phyloP scores from a whole-genome alignment of 2,888 invertebrate genomes.

The Agriopis marginaria region DNA sequence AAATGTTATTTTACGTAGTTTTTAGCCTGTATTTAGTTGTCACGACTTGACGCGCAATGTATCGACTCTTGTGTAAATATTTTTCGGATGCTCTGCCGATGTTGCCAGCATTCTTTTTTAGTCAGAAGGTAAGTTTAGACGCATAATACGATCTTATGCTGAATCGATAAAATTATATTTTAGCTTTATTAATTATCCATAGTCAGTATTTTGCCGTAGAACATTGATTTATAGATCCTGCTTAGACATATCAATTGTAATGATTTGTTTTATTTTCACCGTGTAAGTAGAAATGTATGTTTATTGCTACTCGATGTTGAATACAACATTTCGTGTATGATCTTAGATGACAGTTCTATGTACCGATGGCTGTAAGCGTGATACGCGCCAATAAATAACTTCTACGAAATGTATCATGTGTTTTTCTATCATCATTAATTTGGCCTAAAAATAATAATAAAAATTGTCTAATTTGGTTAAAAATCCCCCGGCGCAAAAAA shows the following conservation, averaged over 20 bases:
- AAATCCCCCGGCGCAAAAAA: no score
- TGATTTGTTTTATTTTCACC: neutral
- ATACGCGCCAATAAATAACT: constrained; percentile 62
- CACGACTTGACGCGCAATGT: constrained; percentile 41
- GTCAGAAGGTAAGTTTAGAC: constrained; percentile 15
- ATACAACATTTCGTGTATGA: constrained; percentile 44
- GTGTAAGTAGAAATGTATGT: constrained; percentile 6
- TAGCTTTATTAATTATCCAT: constrained; percentile 21
- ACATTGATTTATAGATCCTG: constrained; percentile 8
- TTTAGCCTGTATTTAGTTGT: constrained; percentile 17
- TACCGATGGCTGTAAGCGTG: constrained; percentile 58
- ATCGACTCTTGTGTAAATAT: constrained; percentile 50
- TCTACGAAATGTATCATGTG: constrained; percentile 41
- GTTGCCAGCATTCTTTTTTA: constrained; percentile 45
- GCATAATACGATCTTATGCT: constrained; percentile 30
- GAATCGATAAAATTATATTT: constrained; percentile 24
- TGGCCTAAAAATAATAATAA: no score
- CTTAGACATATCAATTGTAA: neutral
- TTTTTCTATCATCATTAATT: neutral
- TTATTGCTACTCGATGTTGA: constrained; percentile 3
- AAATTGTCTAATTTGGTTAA: no score
- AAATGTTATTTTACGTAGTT: constrained; percentile 18
- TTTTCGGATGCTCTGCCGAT: constrained; percentile 41
- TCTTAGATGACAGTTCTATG: constrained; percentile 41
- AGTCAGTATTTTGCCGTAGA: constrained; percentile 35